Base-by-base conservation (phyloP, 2,888 invertebrate genomes). In the Cataglyphis rosenhaueri region DNA sequence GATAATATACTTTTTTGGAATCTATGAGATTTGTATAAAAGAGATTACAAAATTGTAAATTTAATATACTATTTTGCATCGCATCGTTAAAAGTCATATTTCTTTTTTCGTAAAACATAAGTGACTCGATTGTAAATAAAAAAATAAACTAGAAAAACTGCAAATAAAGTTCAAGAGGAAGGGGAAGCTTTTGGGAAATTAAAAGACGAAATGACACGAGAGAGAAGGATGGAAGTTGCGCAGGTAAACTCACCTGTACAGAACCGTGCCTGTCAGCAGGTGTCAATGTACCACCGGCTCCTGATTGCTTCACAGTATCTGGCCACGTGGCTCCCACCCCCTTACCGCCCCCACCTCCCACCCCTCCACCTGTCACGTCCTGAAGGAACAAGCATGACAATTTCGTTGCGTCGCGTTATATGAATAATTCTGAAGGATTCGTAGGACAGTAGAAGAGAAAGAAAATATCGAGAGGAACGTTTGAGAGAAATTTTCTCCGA, bases 201-300 rank as follows among this genome's bases (percentile, higher is more conserved):
- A 35, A 61, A 21, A 35, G n/a, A 74, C 32, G 75, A 9, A 81
- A 79, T 70, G 41, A 38, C 57, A 57, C 18, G 66, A 66, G 59
- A 64, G 57, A 61, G 29, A 57, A 71, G 25, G 44, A 79, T 66
- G 68, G 55, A 75, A 73, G 71, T 74, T 83, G 85, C 86, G 88
- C 87, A 87, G 91, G 89, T 91, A 85, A 87, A 93, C 93, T 95
- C 96, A 98, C 98, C 97, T 99, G 99, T 92, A 99, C 99, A 94
- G 99, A 99, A 95, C 99, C 99, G 95, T 98, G 98, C 95, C 98
- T 96, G 96, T 99, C 99, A 91, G 98, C 98, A 92, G 99, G 98
- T 92, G 98, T 98, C 94, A 98, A 96, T 95, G 98, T 97, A 94
- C 97, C 98, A 92, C 97, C 96, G 91, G 96, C 96, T 93, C 96